These are phyloP conservation scores for Ctenochaetus hawaiiensis DNA, from an alignment of 2,797 vertebrate species.

Conservation along the genomic window DNA sequence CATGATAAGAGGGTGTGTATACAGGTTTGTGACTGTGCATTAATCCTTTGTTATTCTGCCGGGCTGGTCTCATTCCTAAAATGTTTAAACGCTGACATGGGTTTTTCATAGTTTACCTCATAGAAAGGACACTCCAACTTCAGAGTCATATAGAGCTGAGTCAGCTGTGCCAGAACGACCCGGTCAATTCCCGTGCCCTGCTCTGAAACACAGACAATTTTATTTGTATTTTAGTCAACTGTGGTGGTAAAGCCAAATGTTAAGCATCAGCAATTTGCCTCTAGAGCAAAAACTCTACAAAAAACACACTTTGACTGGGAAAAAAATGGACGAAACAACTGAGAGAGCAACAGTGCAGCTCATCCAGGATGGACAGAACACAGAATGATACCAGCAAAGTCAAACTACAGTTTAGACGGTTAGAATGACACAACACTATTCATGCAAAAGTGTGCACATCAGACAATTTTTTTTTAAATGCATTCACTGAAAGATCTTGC, in stretches of 20 bases:
- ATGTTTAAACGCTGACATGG: background rate
- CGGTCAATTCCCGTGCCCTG: conserved; percentile 81
- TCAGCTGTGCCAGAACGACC: conserved; percentile 85
- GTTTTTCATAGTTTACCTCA: conserved; percentile 79
- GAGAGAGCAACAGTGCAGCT: background rate
- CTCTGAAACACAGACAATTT: conserved; percentile 77
- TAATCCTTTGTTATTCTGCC: conserved; percentile 10
- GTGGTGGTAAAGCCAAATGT: background rate
- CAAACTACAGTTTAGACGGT: background rate
- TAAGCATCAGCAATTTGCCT: background rate
- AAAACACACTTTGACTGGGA: no score
- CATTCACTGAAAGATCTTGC: background rate
- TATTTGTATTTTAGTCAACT: background rate
- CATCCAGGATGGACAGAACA: background rate
- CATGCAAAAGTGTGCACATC: no score
- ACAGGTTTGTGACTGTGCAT: conserved; percentile 19
- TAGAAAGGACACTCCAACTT: conserved; percentile 93
- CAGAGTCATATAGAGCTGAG: conserved; percentile 91
- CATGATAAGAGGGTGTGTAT: conserved; percentile 33
- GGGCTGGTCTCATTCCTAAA: background rate
- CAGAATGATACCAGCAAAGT: no score
- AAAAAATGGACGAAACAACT: no score
- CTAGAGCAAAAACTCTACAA: background rate
- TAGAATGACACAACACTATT: background rate
- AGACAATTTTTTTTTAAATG: no score